A percentile compares a stretch with the other conserved stretches of the same genome.
Conservation (phyloP, 1,140 invertebrate genomes). For the Protaetia brevitarsis region DNA sequence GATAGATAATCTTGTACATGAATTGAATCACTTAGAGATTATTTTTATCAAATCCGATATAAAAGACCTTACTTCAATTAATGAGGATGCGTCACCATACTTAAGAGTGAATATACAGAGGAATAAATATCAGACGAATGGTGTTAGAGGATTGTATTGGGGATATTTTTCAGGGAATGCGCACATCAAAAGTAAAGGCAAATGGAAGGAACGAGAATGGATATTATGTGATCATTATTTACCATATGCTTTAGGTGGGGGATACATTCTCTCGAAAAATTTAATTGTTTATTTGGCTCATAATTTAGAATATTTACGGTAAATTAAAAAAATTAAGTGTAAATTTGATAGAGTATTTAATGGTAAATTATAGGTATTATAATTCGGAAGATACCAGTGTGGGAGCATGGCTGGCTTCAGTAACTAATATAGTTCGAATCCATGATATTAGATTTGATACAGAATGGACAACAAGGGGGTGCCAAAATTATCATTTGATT, state of each 20-base stretch:
- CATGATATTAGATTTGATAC: conserved; percentile 95
- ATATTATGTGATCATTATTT: conserved; percentile 90
- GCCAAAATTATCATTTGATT: conserved; percentile 80
- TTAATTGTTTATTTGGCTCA: conserved; percentile 76
- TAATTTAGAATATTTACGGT: conserved; percentile 68
- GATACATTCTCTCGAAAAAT: conserved; percentile 83
- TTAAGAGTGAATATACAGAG: conserved; percentile 40
- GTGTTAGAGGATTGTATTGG: conserved; percentile 69
- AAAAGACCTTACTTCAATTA: conserved; percentile 29
- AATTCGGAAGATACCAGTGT: conserved; percentile 93
- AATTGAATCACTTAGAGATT: conserved; percentile 51
- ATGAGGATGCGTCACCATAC: conserved; percentile 37
- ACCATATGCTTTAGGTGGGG: conserved; percentile 94
- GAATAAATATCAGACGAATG: conserved; percentile 30
- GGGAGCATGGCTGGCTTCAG: conserved; percentile 85
- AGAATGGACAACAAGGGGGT: conserved; percentile 85
- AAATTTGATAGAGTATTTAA: background rate
- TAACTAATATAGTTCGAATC: conserved; percentile 78
- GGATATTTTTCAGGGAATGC: conserved; percentile 91
- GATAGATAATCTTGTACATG: conserved; percentile 59
- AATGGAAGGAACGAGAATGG: conserved; percentile 87
- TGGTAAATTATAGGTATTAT: conserved; percentile 61
- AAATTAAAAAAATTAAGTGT: conserved; percentile 36
- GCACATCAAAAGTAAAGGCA: conserved; percentile 71
- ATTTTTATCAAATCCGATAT: conserved; percentile 38